Evolutionary conservation across 1,140 invertebrate species (phyloP).

Genomic region (Anagrus nilaparvatae): DNA sequence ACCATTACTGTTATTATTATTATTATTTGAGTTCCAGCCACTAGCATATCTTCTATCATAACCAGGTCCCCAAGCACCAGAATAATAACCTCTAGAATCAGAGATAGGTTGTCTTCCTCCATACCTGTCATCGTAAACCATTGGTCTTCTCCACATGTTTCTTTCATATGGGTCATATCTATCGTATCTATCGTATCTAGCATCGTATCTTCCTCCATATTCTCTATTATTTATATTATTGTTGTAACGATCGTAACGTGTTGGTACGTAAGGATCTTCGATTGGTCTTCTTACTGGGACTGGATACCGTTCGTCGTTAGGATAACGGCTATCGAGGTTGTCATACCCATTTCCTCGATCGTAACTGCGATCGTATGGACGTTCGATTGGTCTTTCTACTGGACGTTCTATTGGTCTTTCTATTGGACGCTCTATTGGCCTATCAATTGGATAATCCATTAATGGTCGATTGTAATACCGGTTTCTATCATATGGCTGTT

Average conservation of each 20-base stretch:
- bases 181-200: constrained; percentile 21
- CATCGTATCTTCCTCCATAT: constrained; percentile 13
- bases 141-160: constrained; percentile 18
- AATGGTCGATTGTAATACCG: constrained; percentile 24
- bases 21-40: constrained; percentile 31
- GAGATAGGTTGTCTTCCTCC: constrained; percentile 16
- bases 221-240: constrained; percentile 16
- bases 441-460: constrained; percentile 29
- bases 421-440: constrained; percentile 21
- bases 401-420: constrained; percentile 4
- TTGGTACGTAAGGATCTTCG: constrained; percentile 22
- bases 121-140: constrained; percentile 10
- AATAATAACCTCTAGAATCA: constrained; percentile 45
- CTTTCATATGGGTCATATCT: constrained; percentile 28
- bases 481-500: constrained; percentile 23
- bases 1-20: constrained; percentile 22
- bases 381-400: constrained; percentile 22
- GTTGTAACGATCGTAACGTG: constrained; percentile 26
- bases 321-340: constrained; percentile 28
- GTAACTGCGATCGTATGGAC: constrained; percentile 27
- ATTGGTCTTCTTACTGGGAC: constrained; percentile 8
- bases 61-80: constrained; percentile 26
- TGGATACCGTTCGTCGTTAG: constrained; percentile 18
- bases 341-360: constrained; percentile 38
- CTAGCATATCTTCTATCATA: constrained; percentile 35